These are phyloP conservation scores for Clytia hemisphaerica DNA, from an alignment of 30 jellyfish, hydroid and myxozoan genomes.

Conservation along the genomic window DNA sequence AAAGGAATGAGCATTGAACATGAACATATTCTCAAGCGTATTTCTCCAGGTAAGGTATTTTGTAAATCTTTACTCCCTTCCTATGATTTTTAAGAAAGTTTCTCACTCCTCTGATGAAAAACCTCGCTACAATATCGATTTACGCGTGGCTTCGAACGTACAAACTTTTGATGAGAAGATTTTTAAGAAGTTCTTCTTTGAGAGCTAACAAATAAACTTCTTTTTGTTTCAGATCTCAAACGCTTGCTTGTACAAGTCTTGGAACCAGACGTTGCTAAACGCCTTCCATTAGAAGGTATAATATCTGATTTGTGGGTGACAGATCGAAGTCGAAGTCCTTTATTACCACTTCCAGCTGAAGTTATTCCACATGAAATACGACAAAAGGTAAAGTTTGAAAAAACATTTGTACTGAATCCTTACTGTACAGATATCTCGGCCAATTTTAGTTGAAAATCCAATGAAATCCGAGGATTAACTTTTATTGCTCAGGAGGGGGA, in stretches of 20 bases:
- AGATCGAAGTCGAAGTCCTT: too few relatives aligned
- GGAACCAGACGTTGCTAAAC: slow-evolving; percentile 59
- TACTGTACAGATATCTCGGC: too few relatives aligned
- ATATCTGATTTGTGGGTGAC: slow-evolving; percentile 51
- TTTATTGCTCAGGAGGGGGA: too few relatives aligned
- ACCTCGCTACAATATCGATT: too few relatives aligned
- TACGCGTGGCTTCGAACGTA: slow-evolving; percentile 31
- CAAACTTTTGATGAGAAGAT: slow-evolving; percentile 29
- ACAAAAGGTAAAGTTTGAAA: too few relatives aligned
- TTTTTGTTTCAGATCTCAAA: slow-evolving; percentile 30
- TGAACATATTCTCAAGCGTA: not conserved
- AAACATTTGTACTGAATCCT: too few relatives aligned
- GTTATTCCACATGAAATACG: too few relatives aligned
- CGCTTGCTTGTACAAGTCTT: slow-evolving; percentile 23
- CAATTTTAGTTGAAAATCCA: too few relatives aligned
- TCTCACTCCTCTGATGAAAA: too few relatives aligned
- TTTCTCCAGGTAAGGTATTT: slow-evolving; percentile 5
- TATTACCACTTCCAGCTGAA: too few relatives aligned
- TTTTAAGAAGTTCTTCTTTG: slow-evolving; percentile 30
- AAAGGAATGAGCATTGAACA: not conserved
- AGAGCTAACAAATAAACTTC: not conserved
- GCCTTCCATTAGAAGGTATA: slow-evolving; percentile 34
- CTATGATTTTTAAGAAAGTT: too few relatives aligned
- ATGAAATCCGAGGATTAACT: too few relatives aligned
- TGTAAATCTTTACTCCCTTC: not conserved